Percentiles rank a stretch among this genome's conserved stretches.
Conservation (phyloP, 2,888 invertebrate genomes). For the Crepidodera aurea region DNA sequence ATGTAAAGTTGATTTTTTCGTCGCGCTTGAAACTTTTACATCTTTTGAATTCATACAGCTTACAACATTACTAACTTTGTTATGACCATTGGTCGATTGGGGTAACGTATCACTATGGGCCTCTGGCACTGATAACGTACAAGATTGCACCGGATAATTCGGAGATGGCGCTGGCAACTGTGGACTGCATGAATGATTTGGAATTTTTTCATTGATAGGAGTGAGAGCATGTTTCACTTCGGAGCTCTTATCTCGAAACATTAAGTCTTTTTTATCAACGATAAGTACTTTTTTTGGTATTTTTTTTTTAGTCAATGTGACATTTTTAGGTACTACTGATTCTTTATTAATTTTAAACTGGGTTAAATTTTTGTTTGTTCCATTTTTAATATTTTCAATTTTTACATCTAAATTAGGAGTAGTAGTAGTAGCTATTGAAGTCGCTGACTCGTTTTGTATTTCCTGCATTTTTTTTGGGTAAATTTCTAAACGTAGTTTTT, state of each 20-base stretch:
- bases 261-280: constrained; percentile 33
- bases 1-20: constrained; percentile 7
- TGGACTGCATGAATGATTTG: constrained; percentile 55
- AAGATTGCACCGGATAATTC: constrained; percentile 53
- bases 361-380: background rate
- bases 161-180: constrained; percentile 58
- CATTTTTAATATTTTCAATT: background rate
- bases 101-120: constrained; percentile 34
- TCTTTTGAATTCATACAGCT: constrained; percentile 42
- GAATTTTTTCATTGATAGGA: constrained; percentile 45
- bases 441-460: background rate
- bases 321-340: background rate
- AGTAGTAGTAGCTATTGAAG: background rate
- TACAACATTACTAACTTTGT: constrained; percentile 41
- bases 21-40: too few species aligned
- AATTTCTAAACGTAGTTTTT: constrained; percentile 18
- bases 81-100: constrained; percentile 55
- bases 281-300: constrained; percentile 4
- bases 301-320: background rate
- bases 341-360: background rate
- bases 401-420: background rate
- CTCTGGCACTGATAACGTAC: constrained; percentile 14
- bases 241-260: constrained; percentile 50
- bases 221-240: constrained; percentile 58
- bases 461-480: background rate